Percentiles rank a stretch among this genome's conserved stretches.
These are phyloP conservation scores for Paramacrobiotus metropolitanus DNA, from an alignment of 1,140 invertebrate genomes.

Conservation along the genomic window DNA sequence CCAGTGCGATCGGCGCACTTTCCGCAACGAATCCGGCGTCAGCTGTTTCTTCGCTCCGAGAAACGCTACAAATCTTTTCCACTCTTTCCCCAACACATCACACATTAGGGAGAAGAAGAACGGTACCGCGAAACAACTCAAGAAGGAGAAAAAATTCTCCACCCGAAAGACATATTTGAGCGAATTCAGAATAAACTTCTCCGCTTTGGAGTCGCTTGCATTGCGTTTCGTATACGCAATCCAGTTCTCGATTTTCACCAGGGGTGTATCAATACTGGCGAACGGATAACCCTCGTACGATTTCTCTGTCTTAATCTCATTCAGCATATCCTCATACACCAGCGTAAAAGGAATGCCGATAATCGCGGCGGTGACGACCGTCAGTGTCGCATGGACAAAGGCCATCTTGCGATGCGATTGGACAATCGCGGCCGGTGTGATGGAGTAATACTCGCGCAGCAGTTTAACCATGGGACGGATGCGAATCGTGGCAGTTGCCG, in stretches of 20 bases:
- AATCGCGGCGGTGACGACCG: neutral
- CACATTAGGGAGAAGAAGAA: neutral
- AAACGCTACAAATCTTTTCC: neutral
- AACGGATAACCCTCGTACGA: neutral
- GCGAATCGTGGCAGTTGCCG: neutral
- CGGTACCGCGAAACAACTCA: neutral
- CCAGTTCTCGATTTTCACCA: neutral
- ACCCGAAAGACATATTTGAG: neutral
- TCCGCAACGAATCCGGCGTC: neutral
- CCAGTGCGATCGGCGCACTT: neutral
- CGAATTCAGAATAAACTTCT: neutral
- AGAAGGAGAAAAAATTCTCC: neutral
- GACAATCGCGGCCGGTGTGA: neutral
- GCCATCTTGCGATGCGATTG: neutral
- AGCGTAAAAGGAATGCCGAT: neutral
- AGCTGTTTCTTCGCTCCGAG: neutral
- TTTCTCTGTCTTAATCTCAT: neutral
- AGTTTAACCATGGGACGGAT: neutral
- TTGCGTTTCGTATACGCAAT: neutral
- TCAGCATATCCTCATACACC: neutral
- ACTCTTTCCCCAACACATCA: neutral
- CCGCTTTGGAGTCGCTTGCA: neutral
- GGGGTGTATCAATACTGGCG: neutral
- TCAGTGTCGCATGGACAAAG: neutral
- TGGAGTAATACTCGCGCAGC: neutral